Evolutionary conservation across 2,888 invertebrate species (phyloP), one percentile per base, ranked within the genome.

Genomic region (Agrochola litura): DNA sequence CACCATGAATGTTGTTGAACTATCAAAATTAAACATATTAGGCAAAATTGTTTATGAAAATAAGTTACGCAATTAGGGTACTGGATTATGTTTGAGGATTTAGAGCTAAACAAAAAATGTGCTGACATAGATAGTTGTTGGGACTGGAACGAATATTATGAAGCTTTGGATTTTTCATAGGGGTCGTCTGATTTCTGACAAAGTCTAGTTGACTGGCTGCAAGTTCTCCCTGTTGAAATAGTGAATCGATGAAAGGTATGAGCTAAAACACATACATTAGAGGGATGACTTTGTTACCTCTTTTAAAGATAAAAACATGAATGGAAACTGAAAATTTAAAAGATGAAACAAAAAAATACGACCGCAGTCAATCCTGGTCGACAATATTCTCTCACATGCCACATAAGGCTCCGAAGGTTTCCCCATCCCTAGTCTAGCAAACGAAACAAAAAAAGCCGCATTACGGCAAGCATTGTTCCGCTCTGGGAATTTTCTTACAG

Each of bases 361-460:
- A 61, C 49, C 30, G 52, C 52, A 80, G 67, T 76, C 67, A 76
- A 71, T 79, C 60, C 56, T 54, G 46, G 54, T 54, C 25, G 64
- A 71, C 58, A 41, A 71, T 73, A 58, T 83, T 77, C 63, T 49
- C 30, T 74, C 58, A 72, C 71, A 73, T 52, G 46, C 54, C 56
- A 49, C 58, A 64, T 70, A 60, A n/a, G 73, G 52, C 61, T 6
- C 22, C 16, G 61, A 30, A 14, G 66, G 25, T 25, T 73, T 49
- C 14, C 14, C 72, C 46, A 64, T 69, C 46, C 49, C 43, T 54
- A 63, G 54, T 52, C 25, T 63, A 61, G 41, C 58, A 6, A 25
- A 56, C 19, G 54, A 66, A 41, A 37, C 54, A 74, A 77, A 76
- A 82, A 77, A 73, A 70, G 16, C 2, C 54, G n/a, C 65, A 60